Conservation (phyloP, 2,888 invertebrate genomes). For the Zygaena filipendulae region DNA sequence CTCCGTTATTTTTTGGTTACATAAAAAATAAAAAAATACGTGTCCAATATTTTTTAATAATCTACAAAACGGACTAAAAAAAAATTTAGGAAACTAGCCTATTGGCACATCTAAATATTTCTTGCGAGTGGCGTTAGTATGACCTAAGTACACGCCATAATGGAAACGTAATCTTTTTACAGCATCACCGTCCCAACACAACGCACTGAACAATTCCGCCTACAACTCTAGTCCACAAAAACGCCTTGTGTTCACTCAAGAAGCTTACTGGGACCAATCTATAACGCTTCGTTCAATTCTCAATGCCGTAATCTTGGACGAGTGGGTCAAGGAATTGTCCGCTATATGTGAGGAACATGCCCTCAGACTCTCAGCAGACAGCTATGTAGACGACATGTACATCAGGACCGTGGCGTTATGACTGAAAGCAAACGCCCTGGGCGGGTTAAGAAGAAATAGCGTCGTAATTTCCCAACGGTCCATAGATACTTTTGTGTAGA, state of each 20-base stretch:
- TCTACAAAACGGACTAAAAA: too few relatives aligned
- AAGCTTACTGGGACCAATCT: constrained; percentile 57
- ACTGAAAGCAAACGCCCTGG: constrained; percentile 40
- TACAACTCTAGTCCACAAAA: constrained; percentile 30
- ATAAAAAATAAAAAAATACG: too few relatives aligned
- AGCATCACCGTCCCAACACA: constrained; percentile 27
- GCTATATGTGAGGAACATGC: constrained; percentile 96
- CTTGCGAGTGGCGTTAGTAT: too few relatives aligned
- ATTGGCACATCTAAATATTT: too few relatives aligned
- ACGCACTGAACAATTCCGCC: constrained; percentile 22
- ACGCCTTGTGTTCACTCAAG: constrained; percentile 44
- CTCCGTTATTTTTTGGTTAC: too few relatives aligned
- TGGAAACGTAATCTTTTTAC: too few relatives aligned
- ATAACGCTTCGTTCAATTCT: constrained; percentile 47
- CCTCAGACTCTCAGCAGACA: constrained; percentile 47
- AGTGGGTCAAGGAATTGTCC: constrained; percentile 95
- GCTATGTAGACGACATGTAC: constrained; percentile 45
- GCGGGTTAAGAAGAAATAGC: constrained; percentile 19
- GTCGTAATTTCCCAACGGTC: constrained; percentile 4
- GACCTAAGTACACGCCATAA: too few relatives aligned
- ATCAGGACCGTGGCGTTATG: constrained; percentile 52
- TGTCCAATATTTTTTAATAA: too few relatives aligned
- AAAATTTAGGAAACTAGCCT: too few relatives aligned
- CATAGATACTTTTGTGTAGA: constrained; percentile 9
- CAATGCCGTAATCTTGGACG: constrained; percentile 88